Evolutionary conservation across 2,888 invertebrate species (phyloP).

Genomic region (Acleris literana): DNA sequence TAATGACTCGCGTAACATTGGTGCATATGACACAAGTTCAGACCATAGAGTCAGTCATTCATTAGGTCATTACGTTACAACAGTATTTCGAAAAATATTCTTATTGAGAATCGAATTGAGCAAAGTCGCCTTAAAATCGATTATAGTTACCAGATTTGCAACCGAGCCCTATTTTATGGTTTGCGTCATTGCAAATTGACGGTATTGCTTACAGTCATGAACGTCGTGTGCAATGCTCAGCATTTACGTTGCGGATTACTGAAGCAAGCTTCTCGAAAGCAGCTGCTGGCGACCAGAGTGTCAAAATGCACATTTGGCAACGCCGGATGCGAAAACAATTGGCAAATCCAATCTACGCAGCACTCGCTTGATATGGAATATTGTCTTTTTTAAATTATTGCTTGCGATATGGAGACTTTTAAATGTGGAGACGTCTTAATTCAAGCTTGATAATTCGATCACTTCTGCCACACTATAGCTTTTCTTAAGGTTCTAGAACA

Average conservation of each 20-base stretch:
- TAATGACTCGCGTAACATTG: too few species aligned
- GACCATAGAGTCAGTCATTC: too few species aligned
- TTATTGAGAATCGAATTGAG: neutral
- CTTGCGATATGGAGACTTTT: too few species aligned
- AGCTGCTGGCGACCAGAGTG: neutral
- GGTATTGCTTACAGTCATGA: slow-evolving; percentile 28
- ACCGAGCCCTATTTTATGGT: slow-evolving; percentile 36
- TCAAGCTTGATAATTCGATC: too few species aligned
- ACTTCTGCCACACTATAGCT: too few species aligned
- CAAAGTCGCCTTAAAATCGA: slow-evolving; percentile 12
- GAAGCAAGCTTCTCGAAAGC: slow-evolving; percentile 8
- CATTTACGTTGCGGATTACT: slow-evolving; percentile 11
- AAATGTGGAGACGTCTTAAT: too few species aligned
- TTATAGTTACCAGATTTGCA: slow-evolving; percentile 23
- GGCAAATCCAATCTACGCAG: neutral
- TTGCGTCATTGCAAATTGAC: slow-evolving; percentile 30
- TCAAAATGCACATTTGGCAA: slow-evolving; percentile 5
- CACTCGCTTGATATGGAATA: neutral
- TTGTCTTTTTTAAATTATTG: too few species aligned
- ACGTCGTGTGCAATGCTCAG: slow-evolving; percentile 23
- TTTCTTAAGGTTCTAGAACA: slow-evolving; percentile 39
- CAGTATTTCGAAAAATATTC: too few species aligned
- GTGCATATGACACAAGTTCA: too few species aligned
- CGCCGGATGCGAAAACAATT: neutral
- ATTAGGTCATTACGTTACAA: too few species aligned